Percentiles rank a stretch among this genome's conserved stretches.
Evolutionary conservation across 2,888 invertebrate genomes (phyloP).

Genomic region (Asteroscopus sphinx): DNA sequence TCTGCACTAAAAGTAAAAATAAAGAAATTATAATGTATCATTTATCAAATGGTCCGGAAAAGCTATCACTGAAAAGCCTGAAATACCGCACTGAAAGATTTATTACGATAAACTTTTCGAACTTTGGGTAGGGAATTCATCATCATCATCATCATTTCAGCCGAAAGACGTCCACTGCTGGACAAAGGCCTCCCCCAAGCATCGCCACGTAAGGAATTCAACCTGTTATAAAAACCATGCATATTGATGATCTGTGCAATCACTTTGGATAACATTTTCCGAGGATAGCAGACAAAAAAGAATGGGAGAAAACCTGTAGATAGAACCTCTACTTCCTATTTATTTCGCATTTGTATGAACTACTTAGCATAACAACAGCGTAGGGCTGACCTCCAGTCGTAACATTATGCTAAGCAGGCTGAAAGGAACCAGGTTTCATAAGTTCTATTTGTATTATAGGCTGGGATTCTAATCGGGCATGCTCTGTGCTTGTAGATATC

Average conservation of each 20-base stretch:
- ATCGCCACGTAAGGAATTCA: too few relatives aligned
- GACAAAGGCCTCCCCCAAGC: too few relatives aligned
- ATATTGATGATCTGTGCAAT: not conserved
- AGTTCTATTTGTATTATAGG: conserved; percentile 44
- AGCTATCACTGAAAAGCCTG: too few relatives aligned
- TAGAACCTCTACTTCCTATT: too few relatives aligned
- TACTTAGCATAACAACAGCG: conserved; percentile 48
- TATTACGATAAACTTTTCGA: too few relatives aligned
- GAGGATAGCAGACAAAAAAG: not conserved
- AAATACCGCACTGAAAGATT: too few relatives aligned
- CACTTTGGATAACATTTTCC: not conserved
- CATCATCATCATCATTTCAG: too few relatives aligned
- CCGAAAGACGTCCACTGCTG: too few relatives aligned
- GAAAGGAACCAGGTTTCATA: conserved; percentile 39
- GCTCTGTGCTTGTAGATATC: conserved; percentile 25
- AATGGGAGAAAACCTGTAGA: conserved; percentile 2
- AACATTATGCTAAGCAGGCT: conserved; percentile 51
- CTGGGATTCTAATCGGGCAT: conserved; percentile 33
- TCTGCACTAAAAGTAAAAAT: too few relatives aligned
- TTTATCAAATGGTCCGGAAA: too few relatives aligned
- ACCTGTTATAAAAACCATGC: not conserved
- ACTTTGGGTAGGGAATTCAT: too few relatives aligned
- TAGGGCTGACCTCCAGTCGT: conserved; percentile 43
- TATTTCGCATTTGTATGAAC: conserved; percentile 35
- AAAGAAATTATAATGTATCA: too few relatives aligned